Conservation (phyloP, 2,113 vertebrate species). For the Eclectus roratus region DNA sequence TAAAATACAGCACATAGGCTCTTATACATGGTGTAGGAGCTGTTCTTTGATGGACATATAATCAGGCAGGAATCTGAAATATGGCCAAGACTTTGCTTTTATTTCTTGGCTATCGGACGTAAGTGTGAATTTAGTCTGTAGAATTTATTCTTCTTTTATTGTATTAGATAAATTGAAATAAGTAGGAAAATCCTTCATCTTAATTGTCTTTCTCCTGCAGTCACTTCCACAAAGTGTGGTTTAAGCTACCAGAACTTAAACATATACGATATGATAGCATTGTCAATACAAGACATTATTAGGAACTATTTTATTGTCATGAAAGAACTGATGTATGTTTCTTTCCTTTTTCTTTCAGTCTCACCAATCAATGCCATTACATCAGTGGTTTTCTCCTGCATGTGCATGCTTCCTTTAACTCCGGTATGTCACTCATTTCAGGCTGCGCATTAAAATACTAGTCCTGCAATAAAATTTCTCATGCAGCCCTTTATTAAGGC, state of each 20-base stretch:
- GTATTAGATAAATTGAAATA: slow-evolving; percentile 21
- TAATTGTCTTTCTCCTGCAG: slow-evolving; percentile 36
- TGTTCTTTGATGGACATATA: slow-evolving; percentile 58
- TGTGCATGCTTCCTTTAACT: slow-evolving; percentile 7
- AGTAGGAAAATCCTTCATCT: slow-evolving; percentile 15
- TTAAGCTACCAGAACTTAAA: slow-evolving; percentile 23
- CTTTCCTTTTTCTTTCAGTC: not conserved
- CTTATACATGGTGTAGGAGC: slow-evolving; percentile 45
- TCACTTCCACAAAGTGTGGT: not conserved
- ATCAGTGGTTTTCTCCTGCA: not conserved
- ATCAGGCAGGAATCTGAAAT: slow-evolving; percentile 67
- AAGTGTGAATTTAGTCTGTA: slow-evolving; percentile 41
- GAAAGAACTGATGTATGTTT: not conserved
- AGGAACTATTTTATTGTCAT: not conserved
- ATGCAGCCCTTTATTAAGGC: not conserved
- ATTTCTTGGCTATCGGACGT: slow-evolving; percentile 47
- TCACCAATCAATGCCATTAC: not conserved
- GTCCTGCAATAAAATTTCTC: not conserved
- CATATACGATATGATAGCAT: not conserved
- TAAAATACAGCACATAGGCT: slow-evolving; percentile 60
- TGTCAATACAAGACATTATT: not conserved
- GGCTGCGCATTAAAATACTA: not conserved
- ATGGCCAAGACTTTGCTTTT: slow-evolving; percentile 63
- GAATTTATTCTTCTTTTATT: slow-evolving; percentile 46
- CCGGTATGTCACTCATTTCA: not conserved